Evolutionary conservation across 2,888 invertebrate species (phyloP).

Genomic region (Drosophila anomelani): DNA sequence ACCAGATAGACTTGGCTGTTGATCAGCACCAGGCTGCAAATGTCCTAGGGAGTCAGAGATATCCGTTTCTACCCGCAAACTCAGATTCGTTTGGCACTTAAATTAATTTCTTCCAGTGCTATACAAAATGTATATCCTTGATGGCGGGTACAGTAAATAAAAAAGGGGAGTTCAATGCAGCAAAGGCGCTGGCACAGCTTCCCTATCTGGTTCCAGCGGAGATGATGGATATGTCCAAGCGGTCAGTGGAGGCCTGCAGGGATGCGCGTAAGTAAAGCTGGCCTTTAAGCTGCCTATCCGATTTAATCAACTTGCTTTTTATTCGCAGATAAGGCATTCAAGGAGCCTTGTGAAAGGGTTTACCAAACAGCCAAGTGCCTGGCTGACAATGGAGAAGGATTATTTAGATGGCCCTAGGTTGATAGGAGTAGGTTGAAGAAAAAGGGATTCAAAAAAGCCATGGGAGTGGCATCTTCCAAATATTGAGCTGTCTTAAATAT

Average conservation of each 20-base stretch:
- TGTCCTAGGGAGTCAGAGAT: not conserved
- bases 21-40: too few species aligned
- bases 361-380: constrained; percentile 23
- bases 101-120: constrained; percentile 8
- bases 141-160: constrained; percentile 27
- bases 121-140: constrained; percentile 24
- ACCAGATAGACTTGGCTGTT: not conserved
- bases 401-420: constrained; percentile 21
- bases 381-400: constrained; percentile 7
- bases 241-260: constrained; percentile 15
- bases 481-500: not conserved
- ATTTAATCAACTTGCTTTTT: not conserved
- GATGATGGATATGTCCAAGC: constrained; percentile 16
- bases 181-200: constrained; percentile 21
- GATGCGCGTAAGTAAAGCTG: constrained; percentile 5
- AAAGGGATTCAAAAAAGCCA: not conserved
- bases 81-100: not conserved
- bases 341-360: constrained; percentile 25
- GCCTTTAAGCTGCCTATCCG: not conserved
- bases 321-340: constrained; percentile 13
- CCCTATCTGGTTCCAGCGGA: constrained; percentile 16
- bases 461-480: constrained; percentile 51
- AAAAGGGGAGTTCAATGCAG: constrained; percentile 22
- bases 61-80: not conserved
- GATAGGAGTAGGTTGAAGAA: not conserved